Percentiles rank a stretch among this genome's conserved stretches.
Conservation (phyloP, 2,113 vertebrate species). For the Pachypanchax playfairii region DNA sequence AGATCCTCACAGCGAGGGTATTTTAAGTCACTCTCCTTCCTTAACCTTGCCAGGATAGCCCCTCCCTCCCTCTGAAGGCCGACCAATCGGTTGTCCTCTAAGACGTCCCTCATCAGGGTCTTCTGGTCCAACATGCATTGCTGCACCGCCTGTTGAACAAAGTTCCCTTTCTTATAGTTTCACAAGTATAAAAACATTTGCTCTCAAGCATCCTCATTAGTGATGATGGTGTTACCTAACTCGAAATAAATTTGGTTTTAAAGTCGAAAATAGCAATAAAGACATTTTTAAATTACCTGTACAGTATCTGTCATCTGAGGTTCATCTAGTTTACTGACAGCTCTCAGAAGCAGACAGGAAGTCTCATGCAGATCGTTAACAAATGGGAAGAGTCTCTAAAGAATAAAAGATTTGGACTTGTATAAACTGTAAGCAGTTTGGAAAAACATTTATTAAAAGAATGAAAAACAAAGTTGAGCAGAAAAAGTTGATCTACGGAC, state of each 20-base stretch:
- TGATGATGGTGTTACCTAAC: background rate
- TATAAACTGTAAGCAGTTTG: background rate
- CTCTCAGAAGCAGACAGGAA: conserved; percentile 79
- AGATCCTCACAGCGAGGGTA: conserved; percentile 78
- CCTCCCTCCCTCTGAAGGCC: conserved; percentile 87
- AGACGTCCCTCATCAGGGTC: conserved; percentile 86
- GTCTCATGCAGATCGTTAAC: conserved; percentile 77
- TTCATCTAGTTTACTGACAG: conserved; percentile 80
- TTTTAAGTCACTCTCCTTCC: conserved; percentile 82
- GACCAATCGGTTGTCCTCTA: conserved; percentile 85
- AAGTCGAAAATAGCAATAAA: background rate
- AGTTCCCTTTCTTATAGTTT: background rate
- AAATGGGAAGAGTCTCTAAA: conserved; percentile 89
- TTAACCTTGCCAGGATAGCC: conserved; percentile 85
- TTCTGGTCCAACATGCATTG: conserved; percentile 80
- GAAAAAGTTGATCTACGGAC: background rate
- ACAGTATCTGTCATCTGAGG: conserved; percentile 62
- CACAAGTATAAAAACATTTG: background rate
- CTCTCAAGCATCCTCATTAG: background rate
- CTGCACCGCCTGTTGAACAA: conserved; percentile 75
- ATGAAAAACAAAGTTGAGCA: background rate
- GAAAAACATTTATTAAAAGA: background rate
- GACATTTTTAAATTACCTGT: conserved; percentile 76
- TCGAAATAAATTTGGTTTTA: background rate
- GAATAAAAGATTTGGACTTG: conserved; percentile 5